Base-by-base conservation (phyloP, 2,113 vertebrate species). In the Eretmochelys imbricata region DNA sequence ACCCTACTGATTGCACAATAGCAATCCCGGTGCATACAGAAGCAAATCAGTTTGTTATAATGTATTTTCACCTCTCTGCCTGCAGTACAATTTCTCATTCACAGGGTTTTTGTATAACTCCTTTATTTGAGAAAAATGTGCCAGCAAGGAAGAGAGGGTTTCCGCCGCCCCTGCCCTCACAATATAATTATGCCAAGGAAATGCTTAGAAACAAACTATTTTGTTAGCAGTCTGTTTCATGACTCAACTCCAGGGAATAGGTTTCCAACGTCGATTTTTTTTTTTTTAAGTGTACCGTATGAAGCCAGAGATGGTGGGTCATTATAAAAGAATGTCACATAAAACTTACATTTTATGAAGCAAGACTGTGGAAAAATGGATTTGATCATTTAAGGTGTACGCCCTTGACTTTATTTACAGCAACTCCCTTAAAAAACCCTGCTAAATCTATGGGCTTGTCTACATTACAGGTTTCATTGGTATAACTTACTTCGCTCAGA, bases 121-220 rank as follows among this genome's bases (percentile, higher is more conserved):
- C 80, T 90, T 84, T 27, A 57, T 55, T 92, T 27, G 65, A 91
- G 92, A 3, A 46, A 90, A 27, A 91, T 87, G 76, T 94, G 65
- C 91, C 62, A 96, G 88, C 84, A 76, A 93, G 22, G 38, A 92
- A 92, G 93, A 72, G 65, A 72, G 65, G n/a, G 91, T 89, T 95
- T 84, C 59, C 65, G n/a, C 65, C 19, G 4, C 10, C 75, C 38
- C 75, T 25, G 6, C 75, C 75, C 4, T 48, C 24, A 46, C 24
- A 78, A 48, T 78, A 48, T 48, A 42, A 25, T 48, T 46, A 48
- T 24, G 35, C 24, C 75, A 78, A 78, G 2, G 42, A 78, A 48
- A 78, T 78, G 75, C 75, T 78, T 48, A 78, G 75, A 48, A 78
- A 78, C 42, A 78, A 48, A 91, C 89, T 72, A 38, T 72, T 72